Base-by-base conservation (phyloP, 2,888 invertebrate species). In the Megamerina dolium region DNA sequence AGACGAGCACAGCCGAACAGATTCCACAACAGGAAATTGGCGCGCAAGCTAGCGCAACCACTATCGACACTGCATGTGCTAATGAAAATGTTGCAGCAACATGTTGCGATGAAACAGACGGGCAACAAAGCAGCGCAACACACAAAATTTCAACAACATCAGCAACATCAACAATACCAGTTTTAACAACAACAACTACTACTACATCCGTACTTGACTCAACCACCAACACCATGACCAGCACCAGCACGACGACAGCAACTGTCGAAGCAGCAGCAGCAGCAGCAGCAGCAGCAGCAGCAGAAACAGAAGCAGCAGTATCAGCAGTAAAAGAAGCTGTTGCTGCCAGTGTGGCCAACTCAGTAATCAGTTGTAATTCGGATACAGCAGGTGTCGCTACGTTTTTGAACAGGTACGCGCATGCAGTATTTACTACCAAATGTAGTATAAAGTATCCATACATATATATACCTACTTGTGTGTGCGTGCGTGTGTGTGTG, bases 361-460 rank as follows among this genome's bases (percentile, higher is more conserved):
- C 47, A 46, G 57, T 56, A 50, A 56, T 62, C 62, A 67, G 66
- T 68, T 64, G 68, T 66, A 65, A 64, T 60, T 66, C 65, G 66
- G 64, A 64, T 63, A 59, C 61, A 64, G 64, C 66, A 66, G 66
- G 64, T 59, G 61, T 61, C 62, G 59, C 60, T 58, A 57, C 63
- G 55, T 53, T 56, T 49, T 49, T 51, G 55, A 59, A 61, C 64
- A 68, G 68, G 68, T 68, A 67, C 65, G 66, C 64, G 61, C 50
- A 49, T 45, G 42, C 14, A 23, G 23, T 12, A 33, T 32, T n/a
- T n/a, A 31, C 6, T 23, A 8, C 10, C 23, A 23, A 6, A 8
- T 23, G 23, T 23, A 8, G 23, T 23, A 8, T 8, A 6, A 6
- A 23, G 6, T 23, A 8, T 23, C 8, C 6, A 23, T 23, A 23